Evolutionary conservation across 1,140 invertebrate genomes (phyloP).

Genomic region (Ganaspis sp.): DNA sequence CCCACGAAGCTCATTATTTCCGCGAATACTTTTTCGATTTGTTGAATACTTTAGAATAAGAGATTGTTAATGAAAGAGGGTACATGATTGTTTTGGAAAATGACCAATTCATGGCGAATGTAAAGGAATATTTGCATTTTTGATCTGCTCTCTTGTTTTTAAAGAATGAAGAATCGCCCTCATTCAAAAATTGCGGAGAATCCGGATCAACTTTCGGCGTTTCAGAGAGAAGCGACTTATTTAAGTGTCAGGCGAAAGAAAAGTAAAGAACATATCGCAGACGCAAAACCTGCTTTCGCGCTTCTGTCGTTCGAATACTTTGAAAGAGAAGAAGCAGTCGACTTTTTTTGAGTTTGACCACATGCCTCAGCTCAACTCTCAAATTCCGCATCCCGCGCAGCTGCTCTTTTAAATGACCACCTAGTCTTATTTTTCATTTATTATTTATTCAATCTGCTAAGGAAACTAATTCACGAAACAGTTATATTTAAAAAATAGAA

Average conservation of each 20-base stretch:
- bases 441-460: constrained; percentile 12
- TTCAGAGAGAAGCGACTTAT: constrained; percentile 23
- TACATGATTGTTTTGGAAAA: no score
- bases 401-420: constrained; percentile 48
- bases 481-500: no score
- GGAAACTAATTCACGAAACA: background rate
- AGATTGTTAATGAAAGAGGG: no score
- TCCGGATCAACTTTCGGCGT: constrained; percentile 33
- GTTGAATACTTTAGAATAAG: no score
- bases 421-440: constrained; percentile 17
- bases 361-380: constrained; percentile 50
- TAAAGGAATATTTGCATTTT: background rate
- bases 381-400: constrained; percentile 61
- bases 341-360: constrained; percentile 38
- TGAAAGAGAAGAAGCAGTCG: constrained; percentile 38
- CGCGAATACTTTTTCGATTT: no score
- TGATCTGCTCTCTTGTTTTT: background rate
- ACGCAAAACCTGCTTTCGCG: constrained; percentile 34
- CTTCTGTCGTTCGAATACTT: constrained; percentile 16
- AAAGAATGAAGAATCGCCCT: background rate
- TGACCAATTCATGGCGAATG: no score
- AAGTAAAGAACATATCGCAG: constrained; percentile 15
- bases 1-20: no score
- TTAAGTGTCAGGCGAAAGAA: constrained; percentile 20
- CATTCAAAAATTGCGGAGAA: background rate